Evolutionary conservation across 2,888 invertebrate genomes (phyloP).

Genomic region (Acholoe squamosa): DNA sequence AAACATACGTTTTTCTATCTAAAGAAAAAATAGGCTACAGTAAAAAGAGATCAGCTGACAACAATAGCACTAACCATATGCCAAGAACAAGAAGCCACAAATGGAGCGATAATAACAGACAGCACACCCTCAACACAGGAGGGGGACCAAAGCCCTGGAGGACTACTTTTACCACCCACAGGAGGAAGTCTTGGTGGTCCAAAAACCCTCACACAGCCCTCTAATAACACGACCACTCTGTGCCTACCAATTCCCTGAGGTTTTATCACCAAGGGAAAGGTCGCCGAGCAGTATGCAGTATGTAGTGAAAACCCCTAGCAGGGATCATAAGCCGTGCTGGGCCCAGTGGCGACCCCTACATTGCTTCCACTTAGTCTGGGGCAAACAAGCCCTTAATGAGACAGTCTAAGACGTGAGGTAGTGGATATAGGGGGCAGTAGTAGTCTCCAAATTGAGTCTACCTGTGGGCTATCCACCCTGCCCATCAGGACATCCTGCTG

Average conservation of each 20-base stretch:
- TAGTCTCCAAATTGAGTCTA: conserved; percentile 22
- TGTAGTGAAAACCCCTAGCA: neutral
- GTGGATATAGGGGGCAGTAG: neutral
- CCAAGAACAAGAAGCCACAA: neutral
- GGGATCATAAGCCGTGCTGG: conserved; percentile 2
- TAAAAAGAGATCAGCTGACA: no score
- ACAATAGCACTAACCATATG: no score
- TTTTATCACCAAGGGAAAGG: neutral
- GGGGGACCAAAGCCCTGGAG: neutral
- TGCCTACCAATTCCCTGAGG: neutral
- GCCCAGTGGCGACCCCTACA: conserved; percentile 20
- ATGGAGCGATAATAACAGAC: neutral
- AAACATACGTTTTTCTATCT: no score
- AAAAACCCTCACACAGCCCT: neutral
- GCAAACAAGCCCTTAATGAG: conserved; percentile 28
- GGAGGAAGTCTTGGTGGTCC: neutral
- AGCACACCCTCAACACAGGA: neutral
- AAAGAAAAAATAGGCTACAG: no score
- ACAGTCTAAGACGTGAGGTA: neutral
- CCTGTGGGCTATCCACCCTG: neutral
- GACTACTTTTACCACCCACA: neutral
- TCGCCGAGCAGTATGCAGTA: neutral
- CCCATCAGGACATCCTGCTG: neutral
- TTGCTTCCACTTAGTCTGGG: conserved; percentile 24
- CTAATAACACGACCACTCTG: neutral